These are phyloP conservation scores for Cataglyphis cursor DNA, from an alignment of 2,888 invertebrate species.

Conservation along the genomic window DNA sequence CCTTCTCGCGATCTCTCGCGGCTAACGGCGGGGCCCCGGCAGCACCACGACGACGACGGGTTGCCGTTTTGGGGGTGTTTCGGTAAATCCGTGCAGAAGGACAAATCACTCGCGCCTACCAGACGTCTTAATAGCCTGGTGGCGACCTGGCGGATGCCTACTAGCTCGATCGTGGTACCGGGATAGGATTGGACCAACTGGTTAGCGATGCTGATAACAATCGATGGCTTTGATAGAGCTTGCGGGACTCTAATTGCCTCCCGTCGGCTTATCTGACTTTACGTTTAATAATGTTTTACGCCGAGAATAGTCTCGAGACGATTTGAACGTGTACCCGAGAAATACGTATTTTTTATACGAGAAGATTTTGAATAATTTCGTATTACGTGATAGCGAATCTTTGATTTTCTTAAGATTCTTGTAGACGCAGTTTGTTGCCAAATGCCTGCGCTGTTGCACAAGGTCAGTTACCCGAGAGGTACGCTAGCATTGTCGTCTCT, in stretches of 20 bases:
- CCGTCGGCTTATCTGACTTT: slow-evolving; percentile 15
- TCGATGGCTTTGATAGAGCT: neutral
- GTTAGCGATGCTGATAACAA: slow-evolving; percentile 10
- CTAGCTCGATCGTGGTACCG: slow-evolving; percentile 83
- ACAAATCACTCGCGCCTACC: slow-evolving; percentile 84
- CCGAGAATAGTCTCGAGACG: neutral
- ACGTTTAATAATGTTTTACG: neutral
- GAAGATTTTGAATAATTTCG: neutral
- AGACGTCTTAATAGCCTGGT: slow-evolving; percentile 81
- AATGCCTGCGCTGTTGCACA: slow-evolving; percentile 83
- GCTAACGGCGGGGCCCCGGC: slow-evolving; percentile 86
- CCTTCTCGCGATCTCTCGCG: slow-evolving; percentile 85
- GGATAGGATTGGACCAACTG: slow-evolving; percentile 49
- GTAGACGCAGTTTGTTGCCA: slow-evolving; percentile 54
- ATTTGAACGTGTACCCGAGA: neutral
- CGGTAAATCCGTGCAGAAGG: slow-evolving; percentile 85
- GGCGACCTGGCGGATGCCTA: slow-evolving; percentile 82
- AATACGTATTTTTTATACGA: neutral
- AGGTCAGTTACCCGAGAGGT: slow-evolving; percentile 83
- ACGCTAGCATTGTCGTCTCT: slow-evolving; percentile 50
- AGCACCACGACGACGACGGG: slow-evolving; percentile 86
- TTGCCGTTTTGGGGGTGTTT: slow-evolving; percentile 87
- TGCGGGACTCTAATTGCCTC: slow-evolving; percentile 36
- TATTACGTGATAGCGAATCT: slow-evolving; percentile 26
- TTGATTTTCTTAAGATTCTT: slow-evolving; percentile 60